A percentile compares a stretch with the other conserved stretches of the same genome.
phyloP scores from a whole-genome alignment of 2,113 vertebrate genomes.

The Okapia johnstoni region DNA sequence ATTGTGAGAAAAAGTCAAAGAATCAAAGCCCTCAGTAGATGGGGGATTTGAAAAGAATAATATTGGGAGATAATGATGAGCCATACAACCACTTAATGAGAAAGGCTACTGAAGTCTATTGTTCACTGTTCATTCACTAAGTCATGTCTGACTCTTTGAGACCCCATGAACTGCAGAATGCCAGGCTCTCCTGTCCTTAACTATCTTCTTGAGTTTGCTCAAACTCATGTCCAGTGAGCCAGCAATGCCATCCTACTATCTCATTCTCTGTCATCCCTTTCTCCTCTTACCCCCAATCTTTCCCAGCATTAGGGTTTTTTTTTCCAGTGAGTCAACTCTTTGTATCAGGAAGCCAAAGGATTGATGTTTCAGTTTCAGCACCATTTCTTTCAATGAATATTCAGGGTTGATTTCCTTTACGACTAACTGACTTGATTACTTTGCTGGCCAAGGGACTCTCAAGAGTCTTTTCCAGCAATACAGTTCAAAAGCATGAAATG shows the following conservation, averaged over 20 bases:
- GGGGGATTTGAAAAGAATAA: background rate
- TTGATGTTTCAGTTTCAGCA: background rate
- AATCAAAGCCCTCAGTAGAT: background rate
- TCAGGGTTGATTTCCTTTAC: background rate
- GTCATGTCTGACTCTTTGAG: background rate
- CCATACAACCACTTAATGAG: background rate
- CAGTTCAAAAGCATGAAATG: background rate
- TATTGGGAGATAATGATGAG: background rate
- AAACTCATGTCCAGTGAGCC: background rate
- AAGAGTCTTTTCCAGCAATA: background rate
- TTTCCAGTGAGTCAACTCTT: background rate
- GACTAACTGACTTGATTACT: background rate
- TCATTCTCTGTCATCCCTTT: background rate
- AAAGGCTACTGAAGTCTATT: background rate
- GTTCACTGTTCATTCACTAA: accelerated
- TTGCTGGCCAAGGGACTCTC: background rate
- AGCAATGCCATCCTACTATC: background rate
- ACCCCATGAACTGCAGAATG: background rate
- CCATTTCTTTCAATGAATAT: background rate
- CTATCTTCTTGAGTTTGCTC: background rate
- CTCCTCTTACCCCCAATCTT: background rate
- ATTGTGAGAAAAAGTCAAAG: background rate
- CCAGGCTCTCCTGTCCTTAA: background rate
- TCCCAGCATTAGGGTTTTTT: background rate
- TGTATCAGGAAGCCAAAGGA: background rate